Percentiles rank a stretch among this genome's conserved stretches.
Evolutionary conservation across 2,797 vertebrate genomes (phyloP).

Genomic region (Eulemur coronatus): DNA sequence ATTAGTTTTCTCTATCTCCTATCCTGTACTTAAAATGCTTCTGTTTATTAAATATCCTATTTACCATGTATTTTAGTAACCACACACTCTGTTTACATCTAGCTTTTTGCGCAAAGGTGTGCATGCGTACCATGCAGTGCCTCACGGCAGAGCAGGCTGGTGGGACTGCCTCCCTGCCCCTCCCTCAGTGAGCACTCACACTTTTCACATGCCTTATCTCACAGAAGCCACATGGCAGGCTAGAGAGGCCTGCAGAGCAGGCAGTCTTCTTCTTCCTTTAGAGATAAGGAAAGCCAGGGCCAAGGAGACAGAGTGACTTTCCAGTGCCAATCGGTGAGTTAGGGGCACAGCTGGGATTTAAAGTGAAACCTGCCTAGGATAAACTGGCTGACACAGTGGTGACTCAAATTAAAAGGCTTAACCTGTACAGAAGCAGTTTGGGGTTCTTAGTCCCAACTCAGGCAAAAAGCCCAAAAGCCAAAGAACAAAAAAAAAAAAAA

Average conservation of each 20-base stretch:
- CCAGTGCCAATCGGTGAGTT: background rate
- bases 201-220: background rate
- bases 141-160: fast-evolving
- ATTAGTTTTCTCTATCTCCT: background rate
- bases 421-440: background rate
- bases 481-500: background rate
- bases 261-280: background rate
- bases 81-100: background rate
- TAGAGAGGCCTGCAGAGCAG: background rate
- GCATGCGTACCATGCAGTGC: fast-evolving
- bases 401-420: background rate
- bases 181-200: background rate
- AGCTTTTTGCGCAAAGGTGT: background rate
- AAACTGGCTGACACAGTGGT: background rate
- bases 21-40: background rate
- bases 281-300: slow-evolving; percentile 30
- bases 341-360: background rate
- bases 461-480: background rate
- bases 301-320: background rate
- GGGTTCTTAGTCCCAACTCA: background rate
- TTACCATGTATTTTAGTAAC: background rate
- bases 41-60: background rate
- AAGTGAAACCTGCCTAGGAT: background rate
- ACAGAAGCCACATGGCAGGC: background rate
- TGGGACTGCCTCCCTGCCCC: background rate